Base-by-base conservation (phyloP, 2,797 vertebrate species). In the Sebastes glaucus region DNA sequence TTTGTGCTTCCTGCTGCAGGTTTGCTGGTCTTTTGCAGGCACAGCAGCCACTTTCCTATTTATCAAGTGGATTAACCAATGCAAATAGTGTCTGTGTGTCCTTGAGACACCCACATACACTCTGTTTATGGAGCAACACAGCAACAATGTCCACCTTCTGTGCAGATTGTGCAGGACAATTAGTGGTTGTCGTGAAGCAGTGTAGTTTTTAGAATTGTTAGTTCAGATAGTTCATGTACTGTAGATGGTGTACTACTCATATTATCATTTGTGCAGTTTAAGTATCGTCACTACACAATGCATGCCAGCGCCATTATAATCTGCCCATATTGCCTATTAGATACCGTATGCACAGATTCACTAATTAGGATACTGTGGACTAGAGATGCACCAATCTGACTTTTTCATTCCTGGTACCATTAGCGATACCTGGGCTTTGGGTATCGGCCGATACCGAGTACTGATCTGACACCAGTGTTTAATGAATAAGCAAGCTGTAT, bases 41-140 rank as follows among this genome's bases (percentile, higher is more conserved):
- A 77, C 11, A 82, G 79, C 68, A 77, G 55, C 23, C 64, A 70
- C 79, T 75, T 84, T 79, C 20, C 61, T 77, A 23, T 86, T 85
- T 81, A 83, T 85, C 52, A 62, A 78, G 66, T 62, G 68, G 77
- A 71, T 59, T 65, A 60, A 35, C 71, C 62, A 11, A 71, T 88
- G 85, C 90, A 87, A 91, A 92, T 67, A 86, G 77, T 81, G 76
- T 59, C 20, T 71, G 60, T 74, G 77, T 92, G 87, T 92, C 88
- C 88, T 93, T 90, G 82, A 86, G 82, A 85, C 77, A 80, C 89
- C 91, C 90, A 87, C 92, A 87, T 84, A 46, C 69, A 70, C 75
- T 86, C 71, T 92, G 93, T 93, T 92, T 90, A 88, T 70, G 81
- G 81, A 81, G 83, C 76, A 89, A 90, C 85, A 90, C 65, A 64